These are phyloP conservation scores for Hydrotaea diabolus DNA, from an alignment of 2,888 invertebrate species.

Conservation along the genomic window DNA sequence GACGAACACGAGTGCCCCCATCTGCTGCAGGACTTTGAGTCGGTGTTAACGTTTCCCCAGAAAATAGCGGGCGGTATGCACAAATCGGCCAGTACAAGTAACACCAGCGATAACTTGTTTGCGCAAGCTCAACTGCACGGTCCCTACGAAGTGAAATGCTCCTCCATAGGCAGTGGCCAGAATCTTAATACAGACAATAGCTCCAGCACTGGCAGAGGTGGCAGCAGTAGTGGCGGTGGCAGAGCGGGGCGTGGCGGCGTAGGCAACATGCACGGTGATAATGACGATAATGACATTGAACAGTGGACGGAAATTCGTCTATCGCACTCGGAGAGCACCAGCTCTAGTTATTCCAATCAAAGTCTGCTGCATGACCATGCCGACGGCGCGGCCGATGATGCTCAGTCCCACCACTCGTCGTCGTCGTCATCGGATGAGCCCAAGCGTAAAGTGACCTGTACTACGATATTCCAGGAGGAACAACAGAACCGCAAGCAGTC, in stretches of 20 bases:
- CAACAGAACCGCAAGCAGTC: conserved; percentile 76
- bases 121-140: conserved; percentile 74
- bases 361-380: conserved; percentile 78
- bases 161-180: conserved; percentile 66
- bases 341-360: conserved; percentile 80
- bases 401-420: conserved; percentile 76
- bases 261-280: conserved; percentile 42
- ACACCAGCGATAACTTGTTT: conserved; percentile 75
- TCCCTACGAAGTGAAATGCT: conserved; percentile 75
- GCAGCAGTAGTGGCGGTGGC: conserved; percentile 33
- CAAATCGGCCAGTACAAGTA: conserved; percentile 76
- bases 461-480: conserved; percentile 79
- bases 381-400: conserved; percentile 70
- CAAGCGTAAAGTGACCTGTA: conserved; percentile 79
- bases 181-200: conserved; percentile 60
- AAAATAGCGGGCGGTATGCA: conserved; percentile 75
- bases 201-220: conserved; percentile 57
- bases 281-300: conserved; percentile 78
- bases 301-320: conserved; percentile 81
- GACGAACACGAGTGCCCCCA: conserved; percentile 80
- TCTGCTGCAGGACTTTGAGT: conserved; percentile 79
- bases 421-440: conserved; percentile 79
- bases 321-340: conserved; percentile 80
- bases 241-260: conserved; percentile 44
- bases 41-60: conserved; percentile 76